These are phyloP conservation scores for Anguilla pacifica DNA, from an alignment of 2,797 vertebrate genomes.

Conservation along the genomic window DNA sequence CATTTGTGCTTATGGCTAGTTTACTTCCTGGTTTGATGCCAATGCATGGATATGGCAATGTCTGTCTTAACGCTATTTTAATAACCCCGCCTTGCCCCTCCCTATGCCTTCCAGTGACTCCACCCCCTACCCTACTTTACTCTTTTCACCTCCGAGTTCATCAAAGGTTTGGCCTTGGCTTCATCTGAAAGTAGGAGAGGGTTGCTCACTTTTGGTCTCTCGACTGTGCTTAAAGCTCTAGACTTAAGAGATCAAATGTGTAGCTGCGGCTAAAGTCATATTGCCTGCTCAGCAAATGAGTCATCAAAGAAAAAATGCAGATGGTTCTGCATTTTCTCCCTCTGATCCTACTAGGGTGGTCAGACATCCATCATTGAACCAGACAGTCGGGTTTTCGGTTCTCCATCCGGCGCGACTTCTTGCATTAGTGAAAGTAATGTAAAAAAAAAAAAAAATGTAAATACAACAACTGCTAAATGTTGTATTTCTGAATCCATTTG, in stretches of 20 bases:
- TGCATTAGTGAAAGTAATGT: no score
- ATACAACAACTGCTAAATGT: no score
- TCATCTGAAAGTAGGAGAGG: not conserved
- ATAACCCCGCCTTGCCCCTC: not conserved
- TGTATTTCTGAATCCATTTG: no score
- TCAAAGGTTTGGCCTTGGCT: not conserved
- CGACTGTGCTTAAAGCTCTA: not conserved
- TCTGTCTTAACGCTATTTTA: not conserved
- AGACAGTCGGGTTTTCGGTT: no score
- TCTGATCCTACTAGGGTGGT: not conserved
- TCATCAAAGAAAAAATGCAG: not conserved
- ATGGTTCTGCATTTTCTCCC: not conserved
- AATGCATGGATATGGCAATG: not conserved
- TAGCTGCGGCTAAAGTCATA: not conserved
- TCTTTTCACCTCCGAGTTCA: not conserved
- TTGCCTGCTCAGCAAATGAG: not conserved
- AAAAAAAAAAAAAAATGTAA: no score
- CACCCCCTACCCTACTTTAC: not conserved
- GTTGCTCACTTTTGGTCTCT: not conserved
- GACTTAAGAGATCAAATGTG: not conserved
- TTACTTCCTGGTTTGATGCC: not conserved
- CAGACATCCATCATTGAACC: no score
- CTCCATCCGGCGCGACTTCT: no score
- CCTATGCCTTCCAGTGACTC: not conserved
- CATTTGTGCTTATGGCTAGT: not conserved